Conservation (phyloP, 1,140 invertebrate genomes). For the Apis florea region DNA sequence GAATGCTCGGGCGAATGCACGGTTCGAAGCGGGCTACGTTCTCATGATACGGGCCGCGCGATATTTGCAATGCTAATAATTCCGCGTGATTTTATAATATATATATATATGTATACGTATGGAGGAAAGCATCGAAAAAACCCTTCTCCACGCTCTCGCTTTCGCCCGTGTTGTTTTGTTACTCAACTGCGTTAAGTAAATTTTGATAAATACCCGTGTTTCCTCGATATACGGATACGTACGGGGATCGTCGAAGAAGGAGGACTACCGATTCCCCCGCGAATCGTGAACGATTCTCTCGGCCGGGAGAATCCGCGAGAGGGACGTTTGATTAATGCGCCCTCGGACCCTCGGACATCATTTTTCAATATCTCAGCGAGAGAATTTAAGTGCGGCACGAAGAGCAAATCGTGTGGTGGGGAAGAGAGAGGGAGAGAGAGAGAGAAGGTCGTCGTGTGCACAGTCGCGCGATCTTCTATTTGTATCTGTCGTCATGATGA, state of each 20-base stretch:
- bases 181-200: too few relatives aligned
- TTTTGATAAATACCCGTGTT: neutral
- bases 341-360: slow-evolving; percentile 7
- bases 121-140: neutral
- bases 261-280: neutral
- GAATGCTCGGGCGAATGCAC: slow-evolving; percentile 19
- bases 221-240: neutral
- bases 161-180: too few relatives aligned
- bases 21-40: neutral
- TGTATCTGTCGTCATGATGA: slow-evolving; percentile 46
- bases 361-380: slow-evolving; percentile 43
- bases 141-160: too few relatives aligned
- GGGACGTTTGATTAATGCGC: slow-evolving; percentile 29
- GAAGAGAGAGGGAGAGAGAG: neutral
- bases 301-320: slow-evolving; percentile 1
- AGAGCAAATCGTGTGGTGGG: neutral
- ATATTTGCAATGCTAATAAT: slow-evolving; percentile 38
- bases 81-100: slow-evolving; percentile 39
- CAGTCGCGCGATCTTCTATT: slow-evolving; percentile 41
- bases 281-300: neutral
- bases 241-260: neutral
- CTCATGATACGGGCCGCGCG: neutral
- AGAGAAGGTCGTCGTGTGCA: slow-evolving; percentile 13
- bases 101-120: too few relatives aligned
- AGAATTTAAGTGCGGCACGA: slow-evolving; percentile 18